These are phyloP conservation scores for Gavialis gangeticus DNA, from an alignment of 2,113 vertebrate genomes.

Conservation along the genomic window DNA sequence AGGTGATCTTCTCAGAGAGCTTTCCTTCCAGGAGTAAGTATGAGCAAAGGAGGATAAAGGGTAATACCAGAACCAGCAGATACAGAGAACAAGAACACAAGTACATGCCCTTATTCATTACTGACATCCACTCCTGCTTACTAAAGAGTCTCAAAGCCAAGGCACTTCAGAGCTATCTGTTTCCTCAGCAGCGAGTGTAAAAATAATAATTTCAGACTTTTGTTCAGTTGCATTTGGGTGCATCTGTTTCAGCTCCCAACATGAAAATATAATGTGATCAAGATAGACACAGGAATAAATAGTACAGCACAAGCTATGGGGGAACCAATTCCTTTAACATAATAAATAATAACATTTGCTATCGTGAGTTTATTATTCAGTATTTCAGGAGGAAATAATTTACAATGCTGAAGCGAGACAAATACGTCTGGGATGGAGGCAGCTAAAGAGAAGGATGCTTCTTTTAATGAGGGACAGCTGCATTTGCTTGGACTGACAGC, in stretches of 20 bases:
- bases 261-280: not conserved
- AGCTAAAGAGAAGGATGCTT: not conserved
- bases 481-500: not conserved
- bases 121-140: not conserved
- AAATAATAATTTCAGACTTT: not conserved
- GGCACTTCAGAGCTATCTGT: too few relatives aligned
- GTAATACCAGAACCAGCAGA: not conserved
- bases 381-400: not conserved
- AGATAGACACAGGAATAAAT: not conserved
- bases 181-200: not conserved
- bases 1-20: not conserved
- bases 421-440: not conserved
- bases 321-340: not conserved
- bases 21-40: not conserved
- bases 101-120: not conserved
- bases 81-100: not conserved
- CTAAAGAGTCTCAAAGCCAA: not conserved
- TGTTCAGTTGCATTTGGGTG: not conserved
- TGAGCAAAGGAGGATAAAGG: not conserved
- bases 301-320: not conserved
- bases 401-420: not conserved
- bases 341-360: not conserved
- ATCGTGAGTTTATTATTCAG: not conserved
- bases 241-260: not conserved
- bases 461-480: not conserved